phyloP scores from a whole-genome alignment of 2,797 vertebrate species.

The Otus scops region DNA sequence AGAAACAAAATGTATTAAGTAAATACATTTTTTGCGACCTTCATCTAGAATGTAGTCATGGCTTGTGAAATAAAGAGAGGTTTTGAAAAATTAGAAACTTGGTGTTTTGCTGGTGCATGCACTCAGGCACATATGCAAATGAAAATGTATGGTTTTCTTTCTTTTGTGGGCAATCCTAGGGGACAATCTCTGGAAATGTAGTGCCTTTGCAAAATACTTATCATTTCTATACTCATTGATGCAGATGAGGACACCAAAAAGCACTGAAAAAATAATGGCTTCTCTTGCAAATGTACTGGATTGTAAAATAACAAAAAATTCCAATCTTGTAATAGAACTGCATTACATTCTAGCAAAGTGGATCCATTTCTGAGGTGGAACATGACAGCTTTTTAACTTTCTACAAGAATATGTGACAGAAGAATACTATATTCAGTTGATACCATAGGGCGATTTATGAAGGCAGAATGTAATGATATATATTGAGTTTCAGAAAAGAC shows the following conservation, averaged over 20 bases:
- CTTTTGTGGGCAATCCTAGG: not conserved
- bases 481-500: conserved; percentile 70
- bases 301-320: not conserved
- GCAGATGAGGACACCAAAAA: not conserved
- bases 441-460: conserved; percentile 38
- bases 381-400: conserved; percentile 47
- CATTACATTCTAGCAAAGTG: conserved; percentile 1
- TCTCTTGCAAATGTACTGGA: not conserved
- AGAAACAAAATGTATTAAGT: not conserved
- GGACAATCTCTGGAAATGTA: not conserved
- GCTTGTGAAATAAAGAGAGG: not conserved
- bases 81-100: not conserved
- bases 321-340: not conserved
- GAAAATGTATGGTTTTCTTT: not conserved
- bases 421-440: conserved; percentile 36
- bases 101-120: not conserved
- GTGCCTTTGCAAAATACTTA: not conserved
- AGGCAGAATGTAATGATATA: conserved; percentile 58
- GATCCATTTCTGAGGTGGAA: conserved; percentile 48
- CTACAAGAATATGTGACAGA: conserved; percentile 44
- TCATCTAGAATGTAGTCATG: not conserved
- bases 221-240: not conserved
- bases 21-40: not conserved
- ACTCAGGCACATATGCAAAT: not conserved
- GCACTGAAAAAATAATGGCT: not conserved